Conservation (phyloP, 2,888 invertebrate species). For the Lepidochrysops patricia region DNA sequence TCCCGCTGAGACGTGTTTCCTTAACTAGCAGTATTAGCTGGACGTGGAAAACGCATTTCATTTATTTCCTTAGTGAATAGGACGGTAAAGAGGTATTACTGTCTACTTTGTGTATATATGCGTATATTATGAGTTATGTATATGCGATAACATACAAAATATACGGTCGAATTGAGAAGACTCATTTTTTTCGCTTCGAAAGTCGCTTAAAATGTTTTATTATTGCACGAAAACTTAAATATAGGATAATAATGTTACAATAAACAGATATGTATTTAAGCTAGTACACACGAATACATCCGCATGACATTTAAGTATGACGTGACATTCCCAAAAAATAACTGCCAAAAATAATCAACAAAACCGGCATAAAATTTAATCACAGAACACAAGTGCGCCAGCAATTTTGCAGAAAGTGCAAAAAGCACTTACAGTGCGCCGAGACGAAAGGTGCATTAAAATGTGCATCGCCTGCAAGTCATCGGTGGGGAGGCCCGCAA, state of each 20-base stretch:
- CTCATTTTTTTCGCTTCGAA: too few relatives aligned
- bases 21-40: background rate
- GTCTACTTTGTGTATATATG: too few relatives aligned
- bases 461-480: constrained; percentile 66
- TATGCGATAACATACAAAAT: too few relatives aligned
- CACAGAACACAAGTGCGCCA: background rate
- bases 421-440: constrained; percentile 11
- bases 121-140: too few relatives aligned
- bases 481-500: constrained; percentile 46
- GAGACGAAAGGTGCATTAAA: constrained; percentile 32
- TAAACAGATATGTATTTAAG: too few relatives aligned
- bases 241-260: too few relatives aligned
- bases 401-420: background rate
- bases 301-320: background rate
- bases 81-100: too few relatives aligned
- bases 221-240: too few relatives aligned
- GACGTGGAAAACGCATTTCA: constrained; percentile 3
- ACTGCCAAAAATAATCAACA: background rate
- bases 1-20: background rate
- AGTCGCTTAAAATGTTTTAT: too few relatives aligned
- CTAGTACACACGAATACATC: background rate
- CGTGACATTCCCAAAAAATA: background rate
- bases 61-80: background rate
- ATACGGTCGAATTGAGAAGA: too few relatives aligned
- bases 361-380: background rate